phyloP scores from a whole-genome alignment of 2,888 invertebrate genomes.

The Halictus ligatus region DNA sequence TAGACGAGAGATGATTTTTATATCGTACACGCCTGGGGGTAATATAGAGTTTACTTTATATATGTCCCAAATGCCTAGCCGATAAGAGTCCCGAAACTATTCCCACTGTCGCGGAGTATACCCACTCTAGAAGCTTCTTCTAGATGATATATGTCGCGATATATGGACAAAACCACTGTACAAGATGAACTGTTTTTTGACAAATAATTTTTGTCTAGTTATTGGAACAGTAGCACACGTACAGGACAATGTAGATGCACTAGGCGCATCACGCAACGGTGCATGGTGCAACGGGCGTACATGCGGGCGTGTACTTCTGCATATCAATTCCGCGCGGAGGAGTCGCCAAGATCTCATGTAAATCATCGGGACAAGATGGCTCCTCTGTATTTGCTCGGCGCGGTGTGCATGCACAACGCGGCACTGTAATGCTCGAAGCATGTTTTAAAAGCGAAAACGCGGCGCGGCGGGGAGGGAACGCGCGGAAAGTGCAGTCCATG shows the following conservation, averaged over 20 bases:
- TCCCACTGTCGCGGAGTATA: too few relatives aligned
- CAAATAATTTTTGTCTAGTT: not conserved
- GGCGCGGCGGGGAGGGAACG: not conserved
- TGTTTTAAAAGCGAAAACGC: constrained; percentile 57
- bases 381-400: constrained; percentile 74
- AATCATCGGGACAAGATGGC: constrained; percentile 79
- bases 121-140: too few relatives aligned
- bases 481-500: constrained; percentile 1
- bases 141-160: too few relatives aligned
- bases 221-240: not conserved
- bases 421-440: constrained; percentile 57
- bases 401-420: constrained; percentile 52
- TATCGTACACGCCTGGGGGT: too few relatives aligned
- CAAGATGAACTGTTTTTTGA: not conserved
- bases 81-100: too few relatives aligned
- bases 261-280: constrained; percentile 9
- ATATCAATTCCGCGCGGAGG: constrained; percentile 61
- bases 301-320: constrained; percentile 58
- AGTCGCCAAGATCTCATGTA: constrained; percentile 80
- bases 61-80: too few relatives aligned
- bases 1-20: not conserved
- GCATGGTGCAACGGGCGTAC: constrained; percentile 34
- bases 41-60: too few relatives aligned
- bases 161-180: not conserved
- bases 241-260: not conserved